Base-by-base conservation (phyloP, 2,888 invertebrate genomes). In the Cerastis rubricosa region DNA sequence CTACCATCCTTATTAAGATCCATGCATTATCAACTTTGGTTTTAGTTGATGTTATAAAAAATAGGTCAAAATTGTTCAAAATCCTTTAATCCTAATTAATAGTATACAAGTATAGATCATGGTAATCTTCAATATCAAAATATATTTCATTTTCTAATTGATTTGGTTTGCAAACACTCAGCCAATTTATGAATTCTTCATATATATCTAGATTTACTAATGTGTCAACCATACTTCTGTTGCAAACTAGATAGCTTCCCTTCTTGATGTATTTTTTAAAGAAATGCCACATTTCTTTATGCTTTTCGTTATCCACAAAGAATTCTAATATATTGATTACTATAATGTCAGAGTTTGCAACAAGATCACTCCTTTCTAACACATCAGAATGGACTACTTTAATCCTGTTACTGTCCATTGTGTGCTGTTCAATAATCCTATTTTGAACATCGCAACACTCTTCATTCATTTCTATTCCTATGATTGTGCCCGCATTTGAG, bases 301-400 rank as follows among this genome's bases (percentile, higher is more conserved):
- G 98, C 75, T 97, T 96, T 51, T 97, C 96, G 74, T 93, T 90
- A 63, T 97, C 93, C 78, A 97, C 94, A 94, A 98, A 98, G 91
- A 98, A 98, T 88, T 98, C 98, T 90, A 98, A 97, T 4, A 97
- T 97, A 93, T 98, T 98, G 86, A 98, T 97, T 74, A 98, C 93
- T 45, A 98, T 93, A 71, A 98, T 94, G 92, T 98, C 97, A 22
- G 97, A 97, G 76, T 92, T 91, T 76, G 94, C 88, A 29, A 98
- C 91, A 51, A 97, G 89, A 78, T 97, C 97, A 80, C 94, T 91
- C 78, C 96, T 95, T 19, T 97, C 95, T 85, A 97, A 94, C 54
- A 98, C 95, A 92, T 97, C 97, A 43, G 97, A 97, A 89, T 97
- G 95, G 7, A 97, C 87, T 49, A 98, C 93, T 92, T 96, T 95